Evolutionary conservation across 92 coral and sea anemone genomes (phyloP).

Genomic region (Siderastrea radians): DNA sequence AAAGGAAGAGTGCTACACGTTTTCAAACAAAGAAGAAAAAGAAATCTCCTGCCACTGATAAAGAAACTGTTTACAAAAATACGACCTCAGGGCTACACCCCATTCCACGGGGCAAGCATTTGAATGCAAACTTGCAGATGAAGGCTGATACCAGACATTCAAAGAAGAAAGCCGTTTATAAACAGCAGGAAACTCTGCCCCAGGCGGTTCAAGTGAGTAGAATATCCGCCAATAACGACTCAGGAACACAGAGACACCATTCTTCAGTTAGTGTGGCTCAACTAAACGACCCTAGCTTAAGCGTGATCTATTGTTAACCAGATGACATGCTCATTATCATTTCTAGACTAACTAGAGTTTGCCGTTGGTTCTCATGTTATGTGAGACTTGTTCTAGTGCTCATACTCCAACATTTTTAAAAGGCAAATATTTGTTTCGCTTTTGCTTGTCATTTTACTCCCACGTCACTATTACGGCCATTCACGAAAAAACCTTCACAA

Average conservation of each 20-base stretch:
- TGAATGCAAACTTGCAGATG: neutral
- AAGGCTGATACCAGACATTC: neutral
- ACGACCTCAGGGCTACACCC: neutral
- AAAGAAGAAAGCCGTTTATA: neutral
- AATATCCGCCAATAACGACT: neutral
- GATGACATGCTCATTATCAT: no score
- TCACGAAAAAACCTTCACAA: no score
- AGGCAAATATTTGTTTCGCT: no score
- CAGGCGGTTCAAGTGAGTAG: neutral
- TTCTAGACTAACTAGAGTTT: no score
- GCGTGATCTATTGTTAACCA: no score
- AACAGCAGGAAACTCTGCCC: neutral
- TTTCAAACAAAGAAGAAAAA: neutral
- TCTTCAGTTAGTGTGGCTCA: no score
- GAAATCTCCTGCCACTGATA: neutral
- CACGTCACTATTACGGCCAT: no score
- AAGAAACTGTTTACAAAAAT: neutral
- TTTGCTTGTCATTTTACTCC: no score
- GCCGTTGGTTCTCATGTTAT: no score
- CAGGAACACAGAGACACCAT: neutral
- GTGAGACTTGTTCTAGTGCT: no score
- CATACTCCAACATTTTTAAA: no score
- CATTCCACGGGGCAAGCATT: neutral
- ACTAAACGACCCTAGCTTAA: neutral
- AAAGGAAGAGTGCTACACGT: neutral